Percentiles rank a stretch among this genome's conserved stretches.
These are phyloP conservation scores for Vicugna pacos DNA, from an alignment of 2,113 vertebrate genomes.

Conservation along the genomic window DNA sequence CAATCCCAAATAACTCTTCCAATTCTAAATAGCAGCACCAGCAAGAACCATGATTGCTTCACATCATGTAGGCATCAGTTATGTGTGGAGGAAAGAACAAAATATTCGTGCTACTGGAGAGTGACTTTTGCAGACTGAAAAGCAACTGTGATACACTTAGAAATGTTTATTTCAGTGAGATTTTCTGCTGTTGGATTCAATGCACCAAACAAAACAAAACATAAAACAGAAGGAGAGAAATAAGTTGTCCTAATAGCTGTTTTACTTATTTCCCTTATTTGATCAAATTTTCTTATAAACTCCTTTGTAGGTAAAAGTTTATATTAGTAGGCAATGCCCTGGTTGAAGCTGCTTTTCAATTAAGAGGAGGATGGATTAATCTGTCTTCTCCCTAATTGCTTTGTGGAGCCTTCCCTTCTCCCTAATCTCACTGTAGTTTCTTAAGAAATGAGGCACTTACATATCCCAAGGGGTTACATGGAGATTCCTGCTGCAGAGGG, in stretches of 20 bases:
- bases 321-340: constrained; percentile 41
- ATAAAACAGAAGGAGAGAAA: neutral
- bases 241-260: neutral
- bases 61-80: constrained; percentile 47
- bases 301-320: constrained; percentile 62
- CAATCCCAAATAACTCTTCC: neutral
- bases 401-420: constrained; percentile 66
- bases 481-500: constrained; percentile 70
- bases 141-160: neutral
- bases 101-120: constrained; percentile 2
- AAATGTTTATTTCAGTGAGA: constrained; percentile 50
- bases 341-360: constrained; percentile 63
- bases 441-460: constrained; percentile 79
- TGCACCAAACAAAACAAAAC: neutral
- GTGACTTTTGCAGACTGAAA: constrained; percentile 28
- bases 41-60: neutral
- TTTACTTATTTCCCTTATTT: constrained; percentile 60
- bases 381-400: constrained; percentile 76
- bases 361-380: constrained; percentile 60
- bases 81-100: constrained; percentile 23
- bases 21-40: constrained; percentile 13
- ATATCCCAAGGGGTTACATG: constrained; percentile 74
- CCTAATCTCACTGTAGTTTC: constrained; percentile 77
- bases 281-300: constrained; percentile 58
- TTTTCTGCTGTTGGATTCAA: constrained; percentile 45